These are phyloP conservation scores for Ruditapes philippinarum DNA, from an alignment of 1,140 invertebrate species.

Conservation along the genomic window DNA sequence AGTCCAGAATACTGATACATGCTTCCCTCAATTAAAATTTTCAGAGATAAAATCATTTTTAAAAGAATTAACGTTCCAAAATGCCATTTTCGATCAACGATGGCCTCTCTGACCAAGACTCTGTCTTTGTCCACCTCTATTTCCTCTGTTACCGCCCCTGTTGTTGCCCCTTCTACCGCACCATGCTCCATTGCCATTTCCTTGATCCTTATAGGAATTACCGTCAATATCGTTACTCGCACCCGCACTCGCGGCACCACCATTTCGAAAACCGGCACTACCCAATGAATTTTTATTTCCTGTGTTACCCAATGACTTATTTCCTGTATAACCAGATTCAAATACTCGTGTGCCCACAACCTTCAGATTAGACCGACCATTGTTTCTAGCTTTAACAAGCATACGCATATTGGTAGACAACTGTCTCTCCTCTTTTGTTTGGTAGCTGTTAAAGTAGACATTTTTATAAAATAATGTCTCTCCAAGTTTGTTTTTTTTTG, in stretches of 20 bases:
- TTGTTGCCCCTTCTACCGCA: not conserved
- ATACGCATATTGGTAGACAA: not conserved
- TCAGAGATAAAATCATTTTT: not conserved
- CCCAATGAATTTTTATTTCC: not conserved
- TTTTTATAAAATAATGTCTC: not conserved
- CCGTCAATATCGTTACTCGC: not conserved
- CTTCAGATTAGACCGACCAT: not conserved
- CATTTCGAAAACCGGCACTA: not conserved
- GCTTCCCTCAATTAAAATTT: not conserved
- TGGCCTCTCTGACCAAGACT: not conserved
- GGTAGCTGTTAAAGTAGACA: conserved; percentile 3
- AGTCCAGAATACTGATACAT: not conserved
- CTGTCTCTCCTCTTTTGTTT: not conserved
- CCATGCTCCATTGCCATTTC: not conserved
- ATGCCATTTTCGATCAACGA: not conserved
- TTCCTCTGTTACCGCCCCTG: not conserved
- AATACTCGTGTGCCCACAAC: not conserved
- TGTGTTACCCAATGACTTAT: too few species aligned
- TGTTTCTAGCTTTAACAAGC: not conserved
- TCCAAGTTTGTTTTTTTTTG: not conserved
- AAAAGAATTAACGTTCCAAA: conserved; percentile 27
- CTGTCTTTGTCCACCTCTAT: not conserved
- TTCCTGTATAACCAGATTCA: not conserved
- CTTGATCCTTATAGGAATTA: not conserved
- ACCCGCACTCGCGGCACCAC: not conserved